Conservation (phyloP, 2,797 vertebrate species). For the Sphenopsis melanotis region DNA sequence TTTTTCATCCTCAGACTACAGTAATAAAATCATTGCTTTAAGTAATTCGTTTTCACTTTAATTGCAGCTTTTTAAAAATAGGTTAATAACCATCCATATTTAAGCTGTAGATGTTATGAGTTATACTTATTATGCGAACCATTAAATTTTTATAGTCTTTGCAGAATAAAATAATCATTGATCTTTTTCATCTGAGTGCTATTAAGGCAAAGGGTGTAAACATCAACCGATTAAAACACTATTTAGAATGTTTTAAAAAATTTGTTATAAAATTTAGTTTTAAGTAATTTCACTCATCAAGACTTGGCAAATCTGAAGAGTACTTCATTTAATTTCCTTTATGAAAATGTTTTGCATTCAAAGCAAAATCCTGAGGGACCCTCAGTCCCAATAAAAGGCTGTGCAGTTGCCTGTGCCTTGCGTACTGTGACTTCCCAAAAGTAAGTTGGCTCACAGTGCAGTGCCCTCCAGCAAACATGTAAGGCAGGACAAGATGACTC, state of each 20-base stretch:
- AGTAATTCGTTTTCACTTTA: constrained; percentile 63
- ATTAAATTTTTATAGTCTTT: constrained; percentile 65
- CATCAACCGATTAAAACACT: constrained; percentile 66
- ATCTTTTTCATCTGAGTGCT: constrained; percentile 62
- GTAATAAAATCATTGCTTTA: constrained; percentile 56
- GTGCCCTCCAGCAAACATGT: neutral
- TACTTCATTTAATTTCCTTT: constrained; percentile 65
- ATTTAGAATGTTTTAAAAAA: constrained; percentile 65
- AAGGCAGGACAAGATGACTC: neutral
- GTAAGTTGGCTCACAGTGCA: neutral
- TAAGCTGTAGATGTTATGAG: constrained; percentile 65
- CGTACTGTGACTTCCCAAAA: neutral
- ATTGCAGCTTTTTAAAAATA: constrained; percentile 61
- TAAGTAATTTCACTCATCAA: constrained; percentile 64
- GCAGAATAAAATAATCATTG: constrained; percentile 68
- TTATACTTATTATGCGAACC: constrained; percentile 51
- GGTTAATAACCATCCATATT: constrained; percentile 59
- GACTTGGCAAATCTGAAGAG: constrained; percentile 61
- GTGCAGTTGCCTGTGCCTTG: neutral
- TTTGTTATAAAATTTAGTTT: constrained; percentile 44
- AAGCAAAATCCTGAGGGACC: constrained; percentile 1
- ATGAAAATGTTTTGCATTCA: constrained; percentile 38
- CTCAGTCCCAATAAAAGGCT: neutral
- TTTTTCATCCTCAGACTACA: neutral
- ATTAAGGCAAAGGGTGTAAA: constrained; percentile 69